A percentile compares a stretch with the other conserved stretches of the same genome.
These are phyloP conservation scores for Lepidurus arcticus DNA, from an alignment of 1,140 invertebrate genomes.

Conservation along the genomic window DNA sequence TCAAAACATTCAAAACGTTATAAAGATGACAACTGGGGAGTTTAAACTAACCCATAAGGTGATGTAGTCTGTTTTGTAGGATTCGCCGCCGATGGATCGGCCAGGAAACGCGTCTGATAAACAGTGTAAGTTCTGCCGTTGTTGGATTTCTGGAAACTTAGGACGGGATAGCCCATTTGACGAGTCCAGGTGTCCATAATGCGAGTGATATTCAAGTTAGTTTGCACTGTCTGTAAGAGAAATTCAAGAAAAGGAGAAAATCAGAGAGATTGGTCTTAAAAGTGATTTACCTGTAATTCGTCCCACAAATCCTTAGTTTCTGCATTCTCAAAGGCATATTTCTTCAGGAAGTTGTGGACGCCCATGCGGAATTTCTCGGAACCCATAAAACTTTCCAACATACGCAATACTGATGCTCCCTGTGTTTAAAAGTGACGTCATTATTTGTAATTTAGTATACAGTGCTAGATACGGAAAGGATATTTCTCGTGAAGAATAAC, in stretches of 20 bases:
- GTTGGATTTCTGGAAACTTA: slow-evolving; percentile 46
- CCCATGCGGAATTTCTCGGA: slow-evolving; percentile 64
- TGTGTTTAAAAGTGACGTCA: slow-evolving; percentile 44
- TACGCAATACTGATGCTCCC: slow-evolving; percentile 80
- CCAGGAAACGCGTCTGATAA: slow-evolving; percentile 59
- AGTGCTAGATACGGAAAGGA: too few species aligned
- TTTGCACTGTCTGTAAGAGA: slow-evolving; percentile 33
- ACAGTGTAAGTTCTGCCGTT: slow-evolving; percentile 52
- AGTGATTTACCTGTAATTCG: slow-evolving; percentile 50
- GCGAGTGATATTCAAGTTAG: slow-evolving; percentile 48
- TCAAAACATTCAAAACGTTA: too few species aligned
- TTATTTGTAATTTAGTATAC: too few species aligned
- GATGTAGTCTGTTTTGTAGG: slow-evolving; percentile 31
- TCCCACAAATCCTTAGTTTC: slow-evolving; percentile 70
- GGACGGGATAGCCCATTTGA: slow-evolving; percentile 85
- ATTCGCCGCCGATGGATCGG: slow-evolving; percentile 35
- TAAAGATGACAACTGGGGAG: background rate
- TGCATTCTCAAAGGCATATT: slow-evolving; percentile 65
- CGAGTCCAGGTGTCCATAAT: slow-evolving; percentile 90
- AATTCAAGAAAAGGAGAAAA: background rate
- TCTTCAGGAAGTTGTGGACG: slow-evolving; percentile 65
- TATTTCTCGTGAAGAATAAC: too few species aligned
- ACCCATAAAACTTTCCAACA: slow-evolving; percentile 80
- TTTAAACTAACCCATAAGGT: slow-evolving; percentile 19
- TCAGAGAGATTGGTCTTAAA: slow-evolving; percentile 27